Conservation (phyloP, 2,113 vertebrate species). For the Crotalus viridis region DNA sequence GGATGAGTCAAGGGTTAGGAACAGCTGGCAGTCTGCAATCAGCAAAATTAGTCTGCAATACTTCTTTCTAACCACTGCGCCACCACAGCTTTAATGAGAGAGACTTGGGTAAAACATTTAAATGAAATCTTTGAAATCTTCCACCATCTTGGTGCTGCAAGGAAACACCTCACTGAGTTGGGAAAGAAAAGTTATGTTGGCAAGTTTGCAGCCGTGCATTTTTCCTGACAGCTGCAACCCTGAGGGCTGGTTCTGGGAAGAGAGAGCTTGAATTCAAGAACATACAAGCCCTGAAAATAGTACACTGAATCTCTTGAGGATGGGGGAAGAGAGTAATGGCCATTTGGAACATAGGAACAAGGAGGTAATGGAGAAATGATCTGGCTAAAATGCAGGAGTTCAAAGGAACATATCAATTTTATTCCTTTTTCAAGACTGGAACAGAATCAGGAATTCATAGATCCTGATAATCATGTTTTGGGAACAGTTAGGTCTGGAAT, state of each 20-base stretch:
- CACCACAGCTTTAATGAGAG: not conserved
- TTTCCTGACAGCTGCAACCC: not conserved
- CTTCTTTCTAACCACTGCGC: too few relatives aligned
- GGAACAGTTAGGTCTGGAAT: not conserved
- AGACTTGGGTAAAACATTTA: not conserved
- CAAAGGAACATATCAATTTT: not conserved
- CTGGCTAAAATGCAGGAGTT: not conserved
- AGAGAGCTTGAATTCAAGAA: not conserved
- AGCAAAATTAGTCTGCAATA: too few relatives aligned
- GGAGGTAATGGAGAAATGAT: not conserved
- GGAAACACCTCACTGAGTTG: not conserved
- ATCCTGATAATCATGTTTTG: not conserved
- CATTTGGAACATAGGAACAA: not conserved
- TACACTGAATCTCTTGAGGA: not conserved
- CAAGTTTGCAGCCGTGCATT: not conserved
- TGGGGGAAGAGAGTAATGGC: not conserved
- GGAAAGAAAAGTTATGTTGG: not conserved
- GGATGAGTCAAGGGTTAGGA: too few relatives aligned
- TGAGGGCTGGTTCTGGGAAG: not conserved
- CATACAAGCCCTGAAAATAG: not conserved
- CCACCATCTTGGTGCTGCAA: not conserved
- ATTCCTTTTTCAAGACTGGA: not conserved
- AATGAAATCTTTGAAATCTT: not conserved
- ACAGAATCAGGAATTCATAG: not conserved
- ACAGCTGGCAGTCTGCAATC: too few relatives aligned